These are phyloP conservation scores for Nasonia vitripennis DNA, from an alignment of 1,140 invertebrate genomes.

Conservation along the genomic window DNA sequence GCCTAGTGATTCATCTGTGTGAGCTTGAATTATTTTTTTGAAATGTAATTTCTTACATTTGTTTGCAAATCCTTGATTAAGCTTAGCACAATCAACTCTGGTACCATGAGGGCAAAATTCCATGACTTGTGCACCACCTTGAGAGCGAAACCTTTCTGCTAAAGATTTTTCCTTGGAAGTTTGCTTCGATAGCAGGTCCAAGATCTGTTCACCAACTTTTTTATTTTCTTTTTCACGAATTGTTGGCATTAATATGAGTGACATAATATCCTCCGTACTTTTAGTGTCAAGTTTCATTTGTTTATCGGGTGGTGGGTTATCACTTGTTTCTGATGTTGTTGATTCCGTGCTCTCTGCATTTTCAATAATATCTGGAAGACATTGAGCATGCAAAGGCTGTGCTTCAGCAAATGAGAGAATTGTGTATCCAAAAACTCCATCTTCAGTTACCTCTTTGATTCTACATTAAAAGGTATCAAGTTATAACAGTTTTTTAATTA, in stretches of 20 bases:
- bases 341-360: slow-evolving; percentile 62
- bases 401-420: slow-evolving; percentile 67
- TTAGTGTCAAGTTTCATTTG: slow-evolving; percentile 66
- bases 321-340: slow-evolving; percentile 64
- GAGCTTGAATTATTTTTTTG: slow-evolving; percentile 96
- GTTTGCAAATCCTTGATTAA: slow-evolving; percentile 73
- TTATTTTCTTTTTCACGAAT: slow-evolving; percentile 96
- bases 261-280: slow-evolving; percentile 76
- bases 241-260: slow-evolving; percentile 93
- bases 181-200: slow-evolving; percentile 94
- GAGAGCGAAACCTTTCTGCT: slow-evolving; percentile 95
- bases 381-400: slow-evolving; percentile 62
- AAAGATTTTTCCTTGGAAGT: slow-evolving; percentile 96
- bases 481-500: no score
- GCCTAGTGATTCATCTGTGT: slow-evolving; percentile 96
- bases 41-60: slow-evolving; percentile 96
- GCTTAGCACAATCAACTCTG: slow-evolving; percentile 89
- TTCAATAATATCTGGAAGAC: slow-evolving; percentile 60
- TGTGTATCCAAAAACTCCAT: slow-evolving; percentile 72
- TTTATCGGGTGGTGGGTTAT: slow-evolving; percentile 65
- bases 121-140: slow-evolving; percentile 94
- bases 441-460: slow-evolving; percentile 72
- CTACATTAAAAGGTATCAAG: slow-evolving; percentile 52
- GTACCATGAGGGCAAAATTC: slow-evolving; percentile 98
- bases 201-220: slow-evolving; percentile 96